Evolutionary conservation across 2,888 invertebrate genomes (phyloP), one percentile per base, ranked within the genome.

Genomic region (Mycalesis mineus): DNA sequence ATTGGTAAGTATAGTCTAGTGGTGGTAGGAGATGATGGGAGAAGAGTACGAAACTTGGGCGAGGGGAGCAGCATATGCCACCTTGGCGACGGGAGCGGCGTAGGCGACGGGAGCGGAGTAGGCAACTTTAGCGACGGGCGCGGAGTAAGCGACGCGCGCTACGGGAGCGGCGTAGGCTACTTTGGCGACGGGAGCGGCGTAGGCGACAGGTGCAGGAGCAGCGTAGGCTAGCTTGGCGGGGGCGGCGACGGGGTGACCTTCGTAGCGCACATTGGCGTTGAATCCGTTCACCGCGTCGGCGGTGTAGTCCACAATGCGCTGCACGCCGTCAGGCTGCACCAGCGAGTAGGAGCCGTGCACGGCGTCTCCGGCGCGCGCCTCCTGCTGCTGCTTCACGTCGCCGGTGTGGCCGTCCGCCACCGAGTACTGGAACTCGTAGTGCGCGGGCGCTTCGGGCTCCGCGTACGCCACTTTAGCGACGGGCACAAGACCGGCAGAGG

Each of bases 311-410:
- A 89, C 89, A 59, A 88, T 82, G 63, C 89, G 83, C 67, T 73
- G 78, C 45, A 82, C 78, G 0, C 90, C 89, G 47, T 89, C 89
- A 61, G 88, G 87, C 60, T 90, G 88, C 29, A 89, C 74, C n/a
- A 89, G 80, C 7, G 90, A 87, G 79, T 89, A 89, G 17, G 80
- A 85, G 60, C 89, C 88, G 49, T 85, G 87, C 50, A 89, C 84
- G 57, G 70, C 73, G 68, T 89, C 85, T 1, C 88, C 88, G 63
- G 73, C 68, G 64, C 89, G 88, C 45, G 76, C 68, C 63, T 89
- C 89, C 66, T 86, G 80, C 73, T 88, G 88, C 64, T 87, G 77
- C 71, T 90, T 90, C 63, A 87, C 71, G 70, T 90, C 90, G 2
- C 88, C 88, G 69, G 70, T 82, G 70, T 84, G 82, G 1, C 71